Conservation (phyloP, 2,113 vertebrate genomes). For the Plotosus lineatus region DNA sequence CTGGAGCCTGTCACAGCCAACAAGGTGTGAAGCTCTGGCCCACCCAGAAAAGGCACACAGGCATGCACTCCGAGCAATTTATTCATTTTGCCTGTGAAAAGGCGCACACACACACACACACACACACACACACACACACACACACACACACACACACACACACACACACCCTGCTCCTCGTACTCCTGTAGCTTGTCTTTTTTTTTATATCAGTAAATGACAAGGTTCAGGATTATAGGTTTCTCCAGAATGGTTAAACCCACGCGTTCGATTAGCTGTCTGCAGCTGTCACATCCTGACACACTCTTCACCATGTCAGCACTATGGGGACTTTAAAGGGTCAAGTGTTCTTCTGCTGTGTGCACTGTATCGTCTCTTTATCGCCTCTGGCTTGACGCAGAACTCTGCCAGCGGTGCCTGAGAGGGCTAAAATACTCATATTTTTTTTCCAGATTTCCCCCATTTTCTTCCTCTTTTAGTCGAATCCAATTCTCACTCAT, state of each 20-base stretch:
- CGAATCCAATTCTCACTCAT: no score
- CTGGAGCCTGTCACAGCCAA: no score
- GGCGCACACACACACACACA: neutral
- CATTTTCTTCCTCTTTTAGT: no score
- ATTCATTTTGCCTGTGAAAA: no score
- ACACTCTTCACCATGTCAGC: slow-evolving; percentile 5
- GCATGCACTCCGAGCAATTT: no score
- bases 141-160: slow-evolving; percentile 13
- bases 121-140: neutral
- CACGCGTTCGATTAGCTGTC: slow-evolving; percentile 43
- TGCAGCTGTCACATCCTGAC: slow-evolving; percentile 20
- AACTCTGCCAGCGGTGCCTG: neutral
- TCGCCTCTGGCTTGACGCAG: neutral
- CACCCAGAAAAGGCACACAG: no score
- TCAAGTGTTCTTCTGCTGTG: slow-evolving; percentile 27
- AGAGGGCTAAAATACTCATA: neutral
- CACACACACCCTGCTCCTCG: neutral
- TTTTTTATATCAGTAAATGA: slow-evolving; percentile 21
- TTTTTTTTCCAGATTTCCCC: no score
- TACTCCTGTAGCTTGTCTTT: neutral
- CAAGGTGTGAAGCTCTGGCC: no score
- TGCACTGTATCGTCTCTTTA: slow-evolving; percentile 1
- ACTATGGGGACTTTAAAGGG: neutral
- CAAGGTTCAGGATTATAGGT: neutral
- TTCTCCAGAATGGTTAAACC: slow-evolving; percentile 27